phyloP scores from a whole-genome alignment of 2,113 vertebrate genomes.

The Pachycephala philippinensis region DNA sequence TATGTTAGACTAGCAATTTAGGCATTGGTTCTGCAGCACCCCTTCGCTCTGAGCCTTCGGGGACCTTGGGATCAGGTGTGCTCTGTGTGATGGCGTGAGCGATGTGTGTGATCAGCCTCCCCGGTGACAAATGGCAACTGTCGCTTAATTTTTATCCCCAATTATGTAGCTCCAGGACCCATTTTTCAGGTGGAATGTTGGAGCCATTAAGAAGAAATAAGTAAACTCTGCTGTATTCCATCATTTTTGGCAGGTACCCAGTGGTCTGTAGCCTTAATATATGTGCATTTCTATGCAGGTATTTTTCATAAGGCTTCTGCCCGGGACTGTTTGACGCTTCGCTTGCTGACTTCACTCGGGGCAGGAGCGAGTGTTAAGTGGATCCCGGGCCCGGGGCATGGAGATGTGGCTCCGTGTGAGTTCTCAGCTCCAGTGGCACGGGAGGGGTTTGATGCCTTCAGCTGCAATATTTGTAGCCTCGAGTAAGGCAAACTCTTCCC shows the following conservation, averaged over 20 bases:
- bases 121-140: constrained; percentile 74
- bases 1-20: fast-evolving
- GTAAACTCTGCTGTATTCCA: constrained; percentile 74
- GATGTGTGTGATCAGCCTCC: constrained; percentile 52
- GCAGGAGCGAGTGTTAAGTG: background rate
- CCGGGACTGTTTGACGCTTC: background rate
- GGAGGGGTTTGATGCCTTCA: background rate
- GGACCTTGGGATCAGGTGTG: background rate
- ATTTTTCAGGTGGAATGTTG: constrained; percentile 77
- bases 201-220: constrained; percentile 80
- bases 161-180: constrained; percentile 74
- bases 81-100: constrained; percentile 2
- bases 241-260: constrained; percentile 76
- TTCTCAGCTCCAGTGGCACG: fast-evolving
- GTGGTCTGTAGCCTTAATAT: constrained; percentile 66
- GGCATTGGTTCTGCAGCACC: background rate
- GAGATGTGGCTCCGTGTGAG: background rate
- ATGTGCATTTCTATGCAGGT: constrained; percentile 55
- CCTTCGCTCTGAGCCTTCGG: background rate
- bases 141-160: constrained; percentile 79
- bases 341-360: background rate
- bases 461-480: background rate
- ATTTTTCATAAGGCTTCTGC: constrained; percentile 54
- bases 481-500: background rate
- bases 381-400: background rate